A percentile compares a stretch with the other conserved stretches of the same genome.
phyloP scores from a whole-genome alignment of 2,113 vertebrate species.

The Limnothrissa miodon region DNA sequence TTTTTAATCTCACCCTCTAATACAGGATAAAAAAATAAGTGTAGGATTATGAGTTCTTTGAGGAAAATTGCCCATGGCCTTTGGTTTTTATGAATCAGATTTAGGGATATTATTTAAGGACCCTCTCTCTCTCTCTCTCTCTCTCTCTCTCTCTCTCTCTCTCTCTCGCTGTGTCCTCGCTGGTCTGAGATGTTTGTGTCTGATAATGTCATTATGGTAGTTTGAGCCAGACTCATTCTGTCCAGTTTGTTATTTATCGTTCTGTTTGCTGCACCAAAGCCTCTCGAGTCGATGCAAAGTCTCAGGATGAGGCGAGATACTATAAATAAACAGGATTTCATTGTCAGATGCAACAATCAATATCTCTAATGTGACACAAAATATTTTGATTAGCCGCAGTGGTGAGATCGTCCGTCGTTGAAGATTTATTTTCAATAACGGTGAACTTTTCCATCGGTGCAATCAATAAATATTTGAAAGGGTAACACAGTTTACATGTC shows the following conservation, averaged over 20 bases:
- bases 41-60: not conserved
- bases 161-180: not conserved
- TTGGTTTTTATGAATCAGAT: not conserved
- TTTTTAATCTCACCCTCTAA: not conserved
- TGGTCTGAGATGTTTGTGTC: conserved; percentile 24
- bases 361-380: conserved; percentile 19
- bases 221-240: conserved; percentile 32
- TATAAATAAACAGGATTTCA: not conserved
- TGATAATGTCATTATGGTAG: conserved; percentile 41
- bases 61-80: not conserved
- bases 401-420: not conserved
- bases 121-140: not conserved
- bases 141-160: too few relatives aligned
- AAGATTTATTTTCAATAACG: not conserved
- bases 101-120: not conserved
- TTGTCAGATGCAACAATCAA: not conserved
- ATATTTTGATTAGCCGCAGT: not conserved
- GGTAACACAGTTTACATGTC: not conserved
- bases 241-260: conserved; percentile 27
- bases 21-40: not conserved
- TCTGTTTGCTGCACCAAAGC: conserved; percentile 41
- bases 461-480: not conserved
- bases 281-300: not conserved
- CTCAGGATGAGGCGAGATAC: conserved; percentile 20
- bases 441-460: not conserved